These are phyloP conservation scores for Tonatia bakeri DNA, from an alignment of 2,113 vertebrate species.

Conservation along the genomic window DNA sequence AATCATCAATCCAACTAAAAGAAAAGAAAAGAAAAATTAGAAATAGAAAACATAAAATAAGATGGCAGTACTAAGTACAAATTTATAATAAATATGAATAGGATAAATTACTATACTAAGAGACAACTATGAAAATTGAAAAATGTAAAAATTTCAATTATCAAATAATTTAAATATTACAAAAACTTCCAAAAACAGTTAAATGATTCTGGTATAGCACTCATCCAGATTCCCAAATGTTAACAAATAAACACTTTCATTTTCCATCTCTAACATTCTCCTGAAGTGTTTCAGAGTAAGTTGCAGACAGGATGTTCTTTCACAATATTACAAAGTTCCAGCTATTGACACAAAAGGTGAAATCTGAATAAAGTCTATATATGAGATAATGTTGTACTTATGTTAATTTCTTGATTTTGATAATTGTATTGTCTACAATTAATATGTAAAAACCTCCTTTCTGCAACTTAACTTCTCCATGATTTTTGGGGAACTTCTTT, in stretches of 20 bases:
- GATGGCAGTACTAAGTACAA: not conserved
- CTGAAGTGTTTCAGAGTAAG: not conserved
- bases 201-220: not conserved
- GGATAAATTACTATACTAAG: not conserved
- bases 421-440: not conserved
- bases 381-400: not conserved
- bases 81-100: not conserved
- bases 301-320: not conserved
- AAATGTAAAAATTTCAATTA: not conserved
- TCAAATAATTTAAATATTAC: not conserved
- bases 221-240: not conserved
- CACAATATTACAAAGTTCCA: not conserved
- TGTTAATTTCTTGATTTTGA: not conserved
- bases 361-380: not conserved
- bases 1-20: not conserved
- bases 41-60: not conserved
- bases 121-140: not conserved
- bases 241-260: not conserved
- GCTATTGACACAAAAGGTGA: not conserved
- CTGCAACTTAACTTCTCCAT: not conserved
- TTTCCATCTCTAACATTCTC: not conserved
- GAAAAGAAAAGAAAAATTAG: not conserved
- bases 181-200: not conserved
- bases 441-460: not conserved
- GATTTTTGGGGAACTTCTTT: not conserved